Evolutionary conservation across 2,113 vertebrate species (phyloP).

Genomic region (Calidris pugnax): DNA sequence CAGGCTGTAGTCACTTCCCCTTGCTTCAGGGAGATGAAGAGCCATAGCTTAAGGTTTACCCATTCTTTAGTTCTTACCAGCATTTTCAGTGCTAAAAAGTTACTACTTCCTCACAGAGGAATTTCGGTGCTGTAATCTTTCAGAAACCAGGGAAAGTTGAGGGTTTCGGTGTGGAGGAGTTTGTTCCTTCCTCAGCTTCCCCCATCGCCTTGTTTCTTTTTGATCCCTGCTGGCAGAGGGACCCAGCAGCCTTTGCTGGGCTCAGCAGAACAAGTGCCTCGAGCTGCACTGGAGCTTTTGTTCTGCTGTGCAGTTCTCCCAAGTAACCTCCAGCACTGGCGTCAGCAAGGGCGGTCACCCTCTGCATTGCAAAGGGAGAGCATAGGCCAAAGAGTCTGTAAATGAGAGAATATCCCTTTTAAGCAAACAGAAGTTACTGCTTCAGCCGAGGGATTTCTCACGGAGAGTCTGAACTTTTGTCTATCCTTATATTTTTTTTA

Average conservation of each 20-base stretch:
- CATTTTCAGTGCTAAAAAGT: neutral
- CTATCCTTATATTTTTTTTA: neutral
- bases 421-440: neutral
- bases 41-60: neutral
- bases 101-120: neutral
- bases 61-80: neutral
- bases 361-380: neutral
- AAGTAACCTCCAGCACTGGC: neutral
- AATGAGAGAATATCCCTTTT: neutral
- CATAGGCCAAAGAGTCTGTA: neutral
- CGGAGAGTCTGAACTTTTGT: neutral
- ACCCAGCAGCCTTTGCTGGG: neutral
- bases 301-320: neutral
- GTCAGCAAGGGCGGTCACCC: neutral
- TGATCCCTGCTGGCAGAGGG: neutral
- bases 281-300: neutral
- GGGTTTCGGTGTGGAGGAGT: neutral
- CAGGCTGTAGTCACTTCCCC: neutral
- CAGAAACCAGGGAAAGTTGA: neutral
- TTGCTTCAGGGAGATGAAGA: neutral
- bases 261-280: neutral
- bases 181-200: neutral
- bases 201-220: neutral
- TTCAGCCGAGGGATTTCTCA: neutral
- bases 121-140: neutral